phyloP scores from a whole-genome alignment of 2,113 vertebrate genomes.

The Cottus gobio region DNA sequence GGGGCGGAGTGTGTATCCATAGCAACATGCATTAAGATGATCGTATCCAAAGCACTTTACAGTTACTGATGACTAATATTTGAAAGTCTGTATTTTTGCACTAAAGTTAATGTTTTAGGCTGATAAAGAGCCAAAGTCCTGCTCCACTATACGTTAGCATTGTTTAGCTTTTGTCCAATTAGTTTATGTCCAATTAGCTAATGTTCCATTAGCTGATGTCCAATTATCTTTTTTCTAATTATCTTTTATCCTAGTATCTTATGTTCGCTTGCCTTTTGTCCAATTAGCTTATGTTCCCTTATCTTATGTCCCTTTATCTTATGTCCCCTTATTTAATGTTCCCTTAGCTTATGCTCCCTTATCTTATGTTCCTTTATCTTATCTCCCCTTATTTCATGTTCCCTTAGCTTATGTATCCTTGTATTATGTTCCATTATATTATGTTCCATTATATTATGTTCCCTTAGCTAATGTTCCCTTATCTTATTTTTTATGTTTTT shows the following conservation, averaged over 20 bases:
- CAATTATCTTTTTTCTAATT: too few relatives aligned
- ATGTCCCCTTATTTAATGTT: not conserved
- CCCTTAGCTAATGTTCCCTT: not conserved
- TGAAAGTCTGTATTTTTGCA: not conserved
- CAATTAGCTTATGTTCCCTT: not conserved
- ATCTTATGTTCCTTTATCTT: not conserved
- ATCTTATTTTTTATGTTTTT: too few relatives aligned
- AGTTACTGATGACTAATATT: conserved; percentile 28
- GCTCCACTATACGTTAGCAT: not conserved
- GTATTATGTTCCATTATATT: not conserved
- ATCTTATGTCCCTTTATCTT: not conserved
- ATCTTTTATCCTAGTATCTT: not conserved
- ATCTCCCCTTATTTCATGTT: not conserved
- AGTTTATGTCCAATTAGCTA: not conserved
- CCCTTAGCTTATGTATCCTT: not conserved
- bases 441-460: not conserved
- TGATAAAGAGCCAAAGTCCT: conserved; percentile 2
- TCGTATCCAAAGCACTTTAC: conserved; percentile 1
- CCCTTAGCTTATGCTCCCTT: not conserved
- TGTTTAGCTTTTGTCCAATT: not conserved
- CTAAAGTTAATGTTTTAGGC: conserved; percentile 3
- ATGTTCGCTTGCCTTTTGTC: not conserved
- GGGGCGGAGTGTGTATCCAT: not conserved
- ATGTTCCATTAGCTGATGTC: not conserved
- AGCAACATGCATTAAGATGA: not conserved